These are phyloP conservation scores for Nematolebias whitei DNA, from an alignment of 2,113 vertebrate genomes.

Conservation along the genomic window DNA sequence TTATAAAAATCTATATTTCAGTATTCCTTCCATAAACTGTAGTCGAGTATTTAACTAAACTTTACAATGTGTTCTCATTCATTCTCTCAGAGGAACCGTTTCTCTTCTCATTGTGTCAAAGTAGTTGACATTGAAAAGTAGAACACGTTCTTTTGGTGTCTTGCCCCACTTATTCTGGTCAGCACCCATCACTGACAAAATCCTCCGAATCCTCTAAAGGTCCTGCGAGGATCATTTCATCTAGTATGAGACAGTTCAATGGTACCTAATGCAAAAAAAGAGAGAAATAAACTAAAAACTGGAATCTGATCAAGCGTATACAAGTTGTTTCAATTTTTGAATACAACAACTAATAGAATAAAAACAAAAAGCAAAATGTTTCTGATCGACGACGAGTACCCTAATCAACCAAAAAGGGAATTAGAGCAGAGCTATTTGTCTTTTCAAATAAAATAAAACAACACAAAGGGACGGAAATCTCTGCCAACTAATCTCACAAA, in stretches of 20 bases:
- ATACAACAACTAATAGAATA: background rate
- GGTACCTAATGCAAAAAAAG: background rate
- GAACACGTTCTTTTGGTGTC: slow-evolving; percentile 7
- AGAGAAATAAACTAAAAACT: background rate
- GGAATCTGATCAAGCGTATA: background rate
- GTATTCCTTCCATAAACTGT: no score
- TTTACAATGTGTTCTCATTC: background rate
- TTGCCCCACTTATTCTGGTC: slow-evolving; percentile 20
- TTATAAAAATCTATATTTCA: no score
- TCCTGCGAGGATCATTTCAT: background rate
- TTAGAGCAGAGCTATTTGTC: background rate
- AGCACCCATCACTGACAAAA: background rate
- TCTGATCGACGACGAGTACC: background rate
- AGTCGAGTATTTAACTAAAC: background rate
- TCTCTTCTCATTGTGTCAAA: background rate
- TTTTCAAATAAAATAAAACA: background rate
- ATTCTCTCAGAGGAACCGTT: background rate
- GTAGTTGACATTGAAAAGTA: slow-evolving; percentile 33
- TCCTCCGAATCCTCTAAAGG: no score
- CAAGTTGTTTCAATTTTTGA: background rate
- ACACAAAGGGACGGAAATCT: background rate
- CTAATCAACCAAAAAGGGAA: background rate
- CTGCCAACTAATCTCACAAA: background rate
- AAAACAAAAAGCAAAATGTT: background rate
- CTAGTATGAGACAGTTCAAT: background rate